These are phyloP conservation scores for Petaurus breviceps DNA, from an alignment of 2,113 vertebrate species.

Conservation along the genomic window DNA sequence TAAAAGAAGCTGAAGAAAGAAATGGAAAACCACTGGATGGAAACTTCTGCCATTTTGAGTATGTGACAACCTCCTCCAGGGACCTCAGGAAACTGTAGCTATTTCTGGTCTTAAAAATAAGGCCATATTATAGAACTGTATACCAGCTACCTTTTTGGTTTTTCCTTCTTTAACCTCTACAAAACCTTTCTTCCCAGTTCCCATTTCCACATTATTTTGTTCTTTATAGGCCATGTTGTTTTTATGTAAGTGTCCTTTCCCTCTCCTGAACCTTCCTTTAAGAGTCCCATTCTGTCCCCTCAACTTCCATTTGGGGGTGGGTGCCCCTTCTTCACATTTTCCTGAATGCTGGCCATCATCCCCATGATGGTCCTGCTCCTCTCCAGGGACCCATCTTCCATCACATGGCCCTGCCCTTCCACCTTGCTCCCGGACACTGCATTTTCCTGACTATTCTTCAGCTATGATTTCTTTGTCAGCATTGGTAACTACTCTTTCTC, in stretches of 20 bases:
- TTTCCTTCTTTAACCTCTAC: neutral
- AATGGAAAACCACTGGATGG: neutral
- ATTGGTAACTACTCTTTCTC: too few species aligned
- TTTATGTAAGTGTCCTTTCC: neutral
- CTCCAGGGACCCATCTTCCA: too few species aligned
- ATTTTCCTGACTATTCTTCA: neutral
- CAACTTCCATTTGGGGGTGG: neutral
- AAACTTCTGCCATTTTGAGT: neutral
- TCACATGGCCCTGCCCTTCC: neutral
- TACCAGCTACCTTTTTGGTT: neutral
- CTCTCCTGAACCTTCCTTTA: neutral
- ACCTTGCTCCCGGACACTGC: neutral
- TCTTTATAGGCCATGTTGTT: neutral
- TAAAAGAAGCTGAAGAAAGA: neutral
- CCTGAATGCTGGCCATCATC: neutral
- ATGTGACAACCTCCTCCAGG: neutral
- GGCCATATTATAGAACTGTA: neutral
- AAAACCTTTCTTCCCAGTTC: neutral
- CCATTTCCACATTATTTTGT: neutral
- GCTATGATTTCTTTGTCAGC: too few species aligned
- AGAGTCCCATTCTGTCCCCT: neutral
- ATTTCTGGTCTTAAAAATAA: neutral
- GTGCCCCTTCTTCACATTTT: neutral
- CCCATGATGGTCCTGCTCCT: too few species aligned
- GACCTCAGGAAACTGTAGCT: neutral